Conservation (phyloP, 2,888 invertebrate species). For the Diarsia rubi region DNA sequence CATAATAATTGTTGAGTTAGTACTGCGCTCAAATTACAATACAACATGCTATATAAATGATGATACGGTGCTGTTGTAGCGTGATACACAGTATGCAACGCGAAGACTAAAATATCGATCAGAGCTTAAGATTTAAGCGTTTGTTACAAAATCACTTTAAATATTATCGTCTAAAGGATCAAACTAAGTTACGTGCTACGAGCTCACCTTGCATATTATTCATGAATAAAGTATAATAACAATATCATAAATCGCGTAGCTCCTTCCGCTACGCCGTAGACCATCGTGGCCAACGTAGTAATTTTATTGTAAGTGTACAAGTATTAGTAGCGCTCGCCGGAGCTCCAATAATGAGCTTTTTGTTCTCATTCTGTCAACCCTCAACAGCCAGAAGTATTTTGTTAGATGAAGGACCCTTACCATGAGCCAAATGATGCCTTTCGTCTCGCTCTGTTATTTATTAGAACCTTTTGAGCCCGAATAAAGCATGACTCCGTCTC, state of each 20-base stretch:
- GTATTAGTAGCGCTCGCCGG: constrained; percentile 53
- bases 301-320: constrained; percentile 58
- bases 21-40: not conserved
- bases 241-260: constrained; percentile 54
- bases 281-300: constrained; percentile 32
- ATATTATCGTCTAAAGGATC: constrained; percentile 12
- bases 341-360: constrained; percentile 60
- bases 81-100: not conserved
- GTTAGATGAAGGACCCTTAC: constrained; percentile 58
- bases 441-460: constrained; percentile 58
- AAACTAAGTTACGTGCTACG: not conserved
- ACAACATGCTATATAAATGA: constrained; percentile 1
- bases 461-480: constrained; percentile 33
- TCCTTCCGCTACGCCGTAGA: constrained; percentile 48
- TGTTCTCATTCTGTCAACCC: constrained; percentile 61
- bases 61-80: not conserved
- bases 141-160: not conserved
- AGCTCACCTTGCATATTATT: constrained; percentile 28
- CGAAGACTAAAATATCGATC: not conserved
- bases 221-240: constrained; percentile 33
- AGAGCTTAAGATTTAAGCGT: not conserved
- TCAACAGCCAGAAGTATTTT: constrained; percentile 62
- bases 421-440: constrained; percentile 59
- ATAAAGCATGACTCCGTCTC: constrained; percentile 35
- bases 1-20: not conserved